phyloP scores from a whole-genome alignment of 2,113 vertebrate species.

The Hyperopisus bebe region DNA sequence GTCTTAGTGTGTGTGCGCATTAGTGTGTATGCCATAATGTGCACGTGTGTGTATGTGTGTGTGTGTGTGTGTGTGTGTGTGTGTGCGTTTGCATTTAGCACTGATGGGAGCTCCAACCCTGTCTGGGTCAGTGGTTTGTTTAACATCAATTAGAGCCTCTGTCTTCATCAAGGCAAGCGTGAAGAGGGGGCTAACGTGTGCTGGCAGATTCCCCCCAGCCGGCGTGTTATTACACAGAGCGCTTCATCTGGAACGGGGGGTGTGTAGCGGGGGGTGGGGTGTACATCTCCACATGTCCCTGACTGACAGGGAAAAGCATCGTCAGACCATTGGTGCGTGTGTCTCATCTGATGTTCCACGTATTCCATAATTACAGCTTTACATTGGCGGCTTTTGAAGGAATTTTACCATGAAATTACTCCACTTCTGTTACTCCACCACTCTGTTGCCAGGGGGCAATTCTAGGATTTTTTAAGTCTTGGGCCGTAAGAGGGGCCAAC shows the following conservation, averaged over 20 bases:
- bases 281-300: slow-evolving; percentile 21
- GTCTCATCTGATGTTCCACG: not conserved
- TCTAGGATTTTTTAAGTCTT: not conserved
- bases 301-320: not conserved
- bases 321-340: not conserved
- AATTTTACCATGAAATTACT: not conserved
- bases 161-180: slow-evolving; percentile 85
- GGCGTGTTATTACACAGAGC: slow-evolving; percentile 53
- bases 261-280: not conserved
- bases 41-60: not conserved
- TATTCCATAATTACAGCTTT: not conserved
- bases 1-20: not conserved
- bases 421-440: not conserved
- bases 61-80: slow-evolving; percentile 22
- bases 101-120: slow-evolving; percentile 57
- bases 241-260: slow-evolving; percentile 46
- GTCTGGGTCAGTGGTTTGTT: slow-evolving; percentile 67
- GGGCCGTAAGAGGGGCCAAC: not conserved
- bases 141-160: slow-evolving; percentile 80
- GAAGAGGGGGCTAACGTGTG: slow-evolving; percentile 80
- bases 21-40: slow-evolving; percentile 9
- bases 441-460: not conserved
- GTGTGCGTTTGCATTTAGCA: slow-evolving; percentile 31
- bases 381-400: not conserved
- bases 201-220: slow-evolving; percentile 83